phyloP scores from a whole-genome alignment of 2,888 invertebrate species.

The Melanophora roralis region DNA sequence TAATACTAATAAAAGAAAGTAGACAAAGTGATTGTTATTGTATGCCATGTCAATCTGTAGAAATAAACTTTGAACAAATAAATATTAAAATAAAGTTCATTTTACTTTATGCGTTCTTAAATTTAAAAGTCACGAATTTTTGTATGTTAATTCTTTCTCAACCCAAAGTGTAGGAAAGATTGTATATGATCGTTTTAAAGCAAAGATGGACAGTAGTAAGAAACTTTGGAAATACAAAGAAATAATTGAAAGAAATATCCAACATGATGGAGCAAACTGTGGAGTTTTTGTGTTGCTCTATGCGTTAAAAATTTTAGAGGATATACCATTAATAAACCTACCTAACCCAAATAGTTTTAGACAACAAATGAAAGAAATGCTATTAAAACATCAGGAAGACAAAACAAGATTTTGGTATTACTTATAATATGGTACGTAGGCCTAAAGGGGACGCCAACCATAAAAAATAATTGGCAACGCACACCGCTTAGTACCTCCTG shows the following conservation, averaged over 20 bases:
- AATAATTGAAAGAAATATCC: not conserved
- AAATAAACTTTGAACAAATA: not conserved
- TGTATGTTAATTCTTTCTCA: not conserved
- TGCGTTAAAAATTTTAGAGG: not conserved
- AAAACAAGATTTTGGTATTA: not conserved
- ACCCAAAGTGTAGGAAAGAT: not conserved
- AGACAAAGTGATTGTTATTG: not conserved
- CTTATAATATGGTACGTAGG: no score
- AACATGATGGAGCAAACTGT: not conserved
- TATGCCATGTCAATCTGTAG: not conserved
- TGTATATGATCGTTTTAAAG: not conserved
- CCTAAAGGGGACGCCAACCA: no score
- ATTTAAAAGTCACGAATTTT: not conserved
- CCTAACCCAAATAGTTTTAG: not conserved
- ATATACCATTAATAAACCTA: not conserved
- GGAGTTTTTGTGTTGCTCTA: conserved; percentile 18
- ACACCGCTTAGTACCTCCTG: no score
- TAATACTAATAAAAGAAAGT: not conserved
- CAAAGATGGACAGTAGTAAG: not conserved
- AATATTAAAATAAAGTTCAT: not conserved
- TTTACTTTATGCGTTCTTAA: not conserved
- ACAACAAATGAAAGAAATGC: not conserved
- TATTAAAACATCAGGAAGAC: not conserved
- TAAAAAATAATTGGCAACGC: no score
- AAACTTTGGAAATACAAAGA: not conserved